These are phyloP conservation scores for Drosophila falleni DNA, from an alignment of 2,888 invertebrate species.

Conservation along the genomic window DNA sequence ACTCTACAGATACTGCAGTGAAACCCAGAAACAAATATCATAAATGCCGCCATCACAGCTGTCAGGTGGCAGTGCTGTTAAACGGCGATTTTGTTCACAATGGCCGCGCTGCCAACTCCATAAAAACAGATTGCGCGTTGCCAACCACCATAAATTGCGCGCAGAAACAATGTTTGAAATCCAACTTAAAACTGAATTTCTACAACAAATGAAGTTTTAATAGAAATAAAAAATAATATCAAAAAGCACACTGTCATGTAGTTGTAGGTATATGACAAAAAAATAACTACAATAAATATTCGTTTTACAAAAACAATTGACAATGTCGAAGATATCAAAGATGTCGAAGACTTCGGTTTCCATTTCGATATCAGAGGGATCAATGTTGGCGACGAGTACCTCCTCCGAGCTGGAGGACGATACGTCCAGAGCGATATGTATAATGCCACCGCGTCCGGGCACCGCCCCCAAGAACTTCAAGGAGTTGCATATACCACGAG, in stretches of 20 bases:
- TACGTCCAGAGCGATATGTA: constrained; percentile 43
- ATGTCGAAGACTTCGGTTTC: neutral
- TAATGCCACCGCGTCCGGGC: constrained; percentile 72
- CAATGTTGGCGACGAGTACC: neutral
- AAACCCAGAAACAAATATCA: constrained; percentile 1
- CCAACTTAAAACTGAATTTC: neutral
- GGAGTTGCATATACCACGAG: constrained; percentile 61
- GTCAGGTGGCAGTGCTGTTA: constrained; percentile 28
- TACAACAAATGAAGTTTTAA: neutral
- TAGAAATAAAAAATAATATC: neutral
- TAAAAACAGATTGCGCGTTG: constrained; percentile 4
- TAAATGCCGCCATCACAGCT: constrained; percentile 4
- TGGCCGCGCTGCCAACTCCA: constrained; percentile 39
- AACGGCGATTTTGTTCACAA: neutral
- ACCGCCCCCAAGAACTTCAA: constrained; percentile 60
- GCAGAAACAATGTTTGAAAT: constrained; percentile 3
- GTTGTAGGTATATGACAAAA: constrained; percentile 22
- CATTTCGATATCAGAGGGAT: neutral
- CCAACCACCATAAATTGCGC: constrained; percentile 13
- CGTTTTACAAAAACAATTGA: neutral
- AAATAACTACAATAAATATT: constrained; percentile 18
- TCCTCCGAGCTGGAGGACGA: neutral
- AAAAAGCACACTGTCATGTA: constrained; percentile 21
- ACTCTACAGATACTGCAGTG: rapidly evolving
- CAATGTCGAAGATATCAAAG: constrained; percentile 20